Evolutionary conservation across 2,113 vertebrate species (phyloP).

Genomic region (Eolophus roseicapilla): DNA sequence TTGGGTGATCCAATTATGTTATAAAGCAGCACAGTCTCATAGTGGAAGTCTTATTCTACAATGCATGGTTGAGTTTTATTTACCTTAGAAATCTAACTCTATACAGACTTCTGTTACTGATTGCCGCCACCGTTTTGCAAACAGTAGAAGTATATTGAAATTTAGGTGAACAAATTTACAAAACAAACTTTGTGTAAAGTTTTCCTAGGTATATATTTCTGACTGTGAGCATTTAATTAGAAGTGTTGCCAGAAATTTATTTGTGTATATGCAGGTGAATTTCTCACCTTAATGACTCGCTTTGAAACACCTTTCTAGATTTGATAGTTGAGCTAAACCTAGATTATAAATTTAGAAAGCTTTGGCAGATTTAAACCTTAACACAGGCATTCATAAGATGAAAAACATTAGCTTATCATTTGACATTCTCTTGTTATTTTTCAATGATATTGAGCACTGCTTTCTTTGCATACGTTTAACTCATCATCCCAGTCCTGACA

Average conservation of each 20-base stretch:
- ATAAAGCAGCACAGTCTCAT: neutral
- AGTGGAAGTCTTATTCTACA: neutral
- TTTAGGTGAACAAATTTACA: neutral
- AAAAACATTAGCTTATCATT: neutral
- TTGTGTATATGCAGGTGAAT: neutral
- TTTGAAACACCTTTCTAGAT: neutral
- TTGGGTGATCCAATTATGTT: neutral
- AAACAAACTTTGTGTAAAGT: neutral
- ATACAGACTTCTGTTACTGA: neutral
- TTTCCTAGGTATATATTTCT: neutral
- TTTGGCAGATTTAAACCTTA: neutral
- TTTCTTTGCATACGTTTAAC: neutral
- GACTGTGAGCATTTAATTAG: constrained; percentile 50
- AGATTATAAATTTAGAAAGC: neutral
- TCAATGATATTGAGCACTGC: neutral
- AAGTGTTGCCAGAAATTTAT: neutral
- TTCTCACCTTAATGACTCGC: neutral
- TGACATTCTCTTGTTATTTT: neutral
- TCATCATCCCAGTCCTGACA: neutral
- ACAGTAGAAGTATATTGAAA: neutral
- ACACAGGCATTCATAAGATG: neutral
- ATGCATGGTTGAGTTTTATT: neutral
- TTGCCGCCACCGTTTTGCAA: neutral
- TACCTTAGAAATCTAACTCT: neutral
- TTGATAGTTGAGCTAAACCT: neutral